Percentiles rank a stretch among this genome's conserved stretches.
Conservation (phyloP, 1,140 invertebrate genomes). For the Zeugodacus cucurbitae region DNA sequence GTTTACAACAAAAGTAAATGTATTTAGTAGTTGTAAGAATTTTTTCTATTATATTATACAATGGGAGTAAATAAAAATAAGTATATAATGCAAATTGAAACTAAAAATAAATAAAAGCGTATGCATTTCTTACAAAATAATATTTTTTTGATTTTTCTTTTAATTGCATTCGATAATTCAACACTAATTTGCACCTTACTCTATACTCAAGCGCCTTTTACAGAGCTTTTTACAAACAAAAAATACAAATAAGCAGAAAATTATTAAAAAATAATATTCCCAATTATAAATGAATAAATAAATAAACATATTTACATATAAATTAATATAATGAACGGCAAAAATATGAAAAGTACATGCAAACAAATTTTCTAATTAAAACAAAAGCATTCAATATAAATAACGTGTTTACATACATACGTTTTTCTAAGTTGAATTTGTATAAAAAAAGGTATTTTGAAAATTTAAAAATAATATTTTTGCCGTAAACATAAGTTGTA, state of each 20-base stretch:
- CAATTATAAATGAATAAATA: constrained; percentile 6
- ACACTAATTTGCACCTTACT: constrained; percentile 1
- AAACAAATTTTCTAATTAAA: background rate
- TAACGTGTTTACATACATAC: background rate
- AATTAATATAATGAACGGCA: no score
- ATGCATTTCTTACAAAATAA: background rate
- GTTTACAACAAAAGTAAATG: constrained; percentile 3
- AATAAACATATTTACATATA: background rate
- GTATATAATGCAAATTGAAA: background rate
- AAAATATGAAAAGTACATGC: background rate
- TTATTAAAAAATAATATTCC: background rate
- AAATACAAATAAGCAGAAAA: constrained; percentile 11
- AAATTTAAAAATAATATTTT: background rate
- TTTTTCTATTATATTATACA: constrained; percentile 18
- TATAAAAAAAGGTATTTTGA: background rate
- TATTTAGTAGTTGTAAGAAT: background rate
- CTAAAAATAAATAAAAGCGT: background rate
- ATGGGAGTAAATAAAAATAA: background rate
- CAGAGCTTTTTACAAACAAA: constrained; percentile 39
- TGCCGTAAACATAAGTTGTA: background rate
- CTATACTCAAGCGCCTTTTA: constrained; percentile 45
- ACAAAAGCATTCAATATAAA: background rate
- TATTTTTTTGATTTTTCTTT: background rate
- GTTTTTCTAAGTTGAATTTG: background rate
- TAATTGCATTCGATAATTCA: background rate